Base-by-base conservation (phyloP, 2,888 invertebrate species). In the Timema podura region DNA sequence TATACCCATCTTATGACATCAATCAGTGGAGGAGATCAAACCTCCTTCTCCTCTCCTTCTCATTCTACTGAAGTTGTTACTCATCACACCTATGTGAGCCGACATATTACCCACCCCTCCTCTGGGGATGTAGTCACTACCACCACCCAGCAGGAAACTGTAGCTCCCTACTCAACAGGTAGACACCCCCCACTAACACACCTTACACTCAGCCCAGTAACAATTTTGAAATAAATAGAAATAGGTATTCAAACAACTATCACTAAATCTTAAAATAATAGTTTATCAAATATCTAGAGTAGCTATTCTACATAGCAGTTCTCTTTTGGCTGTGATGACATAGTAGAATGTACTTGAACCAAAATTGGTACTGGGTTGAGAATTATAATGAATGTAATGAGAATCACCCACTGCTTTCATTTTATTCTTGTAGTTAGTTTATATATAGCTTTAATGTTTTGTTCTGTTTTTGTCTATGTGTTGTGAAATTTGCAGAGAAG, bases 81-180 rank as follows among this genome's bases (percentile, higher is more conserved):
- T 48, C 70, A 70, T 51, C 72, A 64, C 13, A 72, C 72, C 67
- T 70, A 70, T 65, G 72, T 70, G 16, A 68, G 70, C n/a, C 72
- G 70, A 45, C 72, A 72, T 51, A 69, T 70, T 64, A 54, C 44
- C 61, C 70, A n/a, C 48, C 59, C 67, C 65, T 30, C 64, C 69
- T 68, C 68, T 65, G 71, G 73, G 69, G 71, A 68, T 57, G 69
- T 73, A 67, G 71, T 70, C 71, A 73, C 73, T 73, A 71, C 73
- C 73, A 73, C 73, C 72, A 73, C 73, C 74, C 72, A 74, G 72
- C 74, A 73, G 71, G 73, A 73, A 71, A 71, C 70, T 69, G 69
- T 71, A 51, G 54, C 73, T 70, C 71, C 70, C 73, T 72, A 73
- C 70, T 73, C 73, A 74, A 75, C 74, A 75, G 75, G 75, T 75